A percentile compares a stretch with the other conserved stretches of the same genome.
phyloP scores from a whole-genome alignment of 1,140 invertebrate species.

The Lepeophtheirus salmonis region DNA sequence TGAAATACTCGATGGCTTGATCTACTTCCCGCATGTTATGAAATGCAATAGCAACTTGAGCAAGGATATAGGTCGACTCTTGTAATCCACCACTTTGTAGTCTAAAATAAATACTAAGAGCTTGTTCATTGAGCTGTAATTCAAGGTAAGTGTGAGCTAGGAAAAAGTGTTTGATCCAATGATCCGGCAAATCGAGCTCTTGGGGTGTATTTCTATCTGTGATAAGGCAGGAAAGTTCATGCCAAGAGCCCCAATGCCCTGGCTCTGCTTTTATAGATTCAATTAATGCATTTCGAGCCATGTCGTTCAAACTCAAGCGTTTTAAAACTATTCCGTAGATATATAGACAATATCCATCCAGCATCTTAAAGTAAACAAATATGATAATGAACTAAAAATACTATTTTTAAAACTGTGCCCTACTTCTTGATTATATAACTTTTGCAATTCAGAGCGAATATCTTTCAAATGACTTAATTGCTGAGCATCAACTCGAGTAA shows the following conservation, averaged over 20 bases:
- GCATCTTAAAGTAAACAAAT: background rate
- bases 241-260: slow-evolving; percentile 78
- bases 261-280: slow-evolving; percentile 56
- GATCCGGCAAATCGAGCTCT: slow-evolving; percentile 29
- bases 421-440: slow-evolving; percentile 19
- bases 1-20: slow-evolving; percentile 63
- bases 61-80: slow-evolving; percentile 68
- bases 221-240: slow-evolving; percentile 67
- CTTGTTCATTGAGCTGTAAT: slow-evolving; percentile 71
- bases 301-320: slow-evolving; percentile 53
- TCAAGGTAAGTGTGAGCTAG: slow-evolving; percentile 73
- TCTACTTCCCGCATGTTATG: slow-evolving; percentile 88
- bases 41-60: slow-evolving; percentile 70
- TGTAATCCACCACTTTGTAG: slow-evolving; percentile 58
- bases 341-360: slow-evolving; percentile 69
- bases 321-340: slow-evolving; percentile 78
- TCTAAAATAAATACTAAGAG: slow-evolving; percentile 55
- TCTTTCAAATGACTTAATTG: slow-evolving; percentile 20
- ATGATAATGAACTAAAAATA: background rate
- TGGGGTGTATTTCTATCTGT: slow-evolving; percentile 43
- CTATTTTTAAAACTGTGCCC: too few species aligned
- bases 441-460: slow-evolving; percentile 21
- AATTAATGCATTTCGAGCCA: slow-evolving; percentile 53
- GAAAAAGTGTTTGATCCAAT: slow-evolving; percentile 91
- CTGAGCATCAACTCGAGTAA: slow-evolving; percentile 19